These are phyloP conservation scores for Pseudorectes ferrugineus DNA, from an alignment of 2,113 vertebrate species.

Conservation along the genomic window DNA sequence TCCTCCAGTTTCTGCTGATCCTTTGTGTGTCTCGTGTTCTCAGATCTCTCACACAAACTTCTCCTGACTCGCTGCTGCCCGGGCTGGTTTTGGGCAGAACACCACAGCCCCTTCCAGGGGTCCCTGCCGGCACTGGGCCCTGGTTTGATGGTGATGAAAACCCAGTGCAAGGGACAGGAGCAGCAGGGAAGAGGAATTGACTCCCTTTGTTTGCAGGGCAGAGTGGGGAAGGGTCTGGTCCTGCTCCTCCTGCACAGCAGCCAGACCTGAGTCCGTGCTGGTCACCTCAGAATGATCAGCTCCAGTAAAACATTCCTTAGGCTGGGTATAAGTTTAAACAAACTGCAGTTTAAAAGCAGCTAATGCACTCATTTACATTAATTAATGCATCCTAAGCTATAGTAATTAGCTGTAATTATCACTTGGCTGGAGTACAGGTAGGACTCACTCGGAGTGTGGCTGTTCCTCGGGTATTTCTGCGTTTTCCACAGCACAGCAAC, in stretches of 20 bases:
- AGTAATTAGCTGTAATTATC: not conserved
- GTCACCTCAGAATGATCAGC: rapidly evolving
- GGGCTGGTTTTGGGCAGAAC: not conserved
- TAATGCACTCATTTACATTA: not conserved
- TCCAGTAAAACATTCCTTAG: rapidly evolving
- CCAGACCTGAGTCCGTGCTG: rapidly evolving
- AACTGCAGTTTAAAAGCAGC: not conserved
- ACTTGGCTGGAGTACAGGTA: not conserved
- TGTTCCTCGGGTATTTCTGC: not conserved
- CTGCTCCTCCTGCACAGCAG: not conserved
- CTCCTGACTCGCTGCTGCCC: not conserved
- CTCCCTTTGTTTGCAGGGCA: rapidly evolving
- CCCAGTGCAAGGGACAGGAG: not conserved
- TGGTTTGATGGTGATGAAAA: not conserved
- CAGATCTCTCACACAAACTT: not conserved
- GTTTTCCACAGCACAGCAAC: not conserved
- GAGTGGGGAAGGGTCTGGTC: rapidly evolving
- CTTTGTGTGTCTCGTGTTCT: not conserved
- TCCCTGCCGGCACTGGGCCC: not conserved
- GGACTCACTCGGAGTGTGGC: not conserved
- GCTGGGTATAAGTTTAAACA: not conserved
- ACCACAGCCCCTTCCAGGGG: not conserved
- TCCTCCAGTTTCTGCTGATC: not conserved
- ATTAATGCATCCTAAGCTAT: not conserved
- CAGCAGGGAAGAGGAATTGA: rapidly evolving